These are phyloP conservation scores for Eulithis testata DNA, from an alignment of 2,888 invertebrate species.

Conservation along the genomic window DNA sequence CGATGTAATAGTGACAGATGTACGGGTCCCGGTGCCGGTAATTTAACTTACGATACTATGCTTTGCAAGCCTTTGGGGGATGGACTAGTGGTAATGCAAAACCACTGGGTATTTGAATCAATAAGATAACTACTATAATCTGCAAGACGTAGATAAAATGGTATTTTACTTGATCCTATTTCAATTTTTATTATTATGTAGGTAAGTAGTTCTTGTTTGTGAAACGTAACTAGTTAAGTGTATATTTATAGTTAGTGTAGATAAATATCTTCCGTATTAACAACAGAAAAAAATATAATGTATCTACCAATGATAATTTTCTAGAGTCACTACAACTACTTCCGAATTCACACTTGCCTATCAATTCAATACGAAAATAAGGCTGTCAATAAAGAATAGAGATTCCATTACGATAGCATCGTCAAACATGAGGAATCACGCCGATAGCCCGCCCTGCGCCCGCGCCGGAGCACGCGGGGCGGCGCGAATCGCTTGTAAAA, in stretches of 20 bases:
- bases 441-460: constrained; percentile 36
- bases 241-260: no score
- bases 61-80: constrained; percentile 5
- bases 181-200: no score
- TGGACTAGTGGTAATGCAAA: constrained; percentile 14
- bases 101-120: constrained; percentile 16
- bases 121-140: constrained; percentile 3
- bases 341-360: constrained; percentile 13
- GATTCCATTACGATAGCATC: constrained; percentile 43
- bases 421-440: constrained; percentile 39
- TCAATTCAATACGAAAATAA: constrained; percentile 16
- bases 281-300: not conserved
- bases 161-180: not conserved
- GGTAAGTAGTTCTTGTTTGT: no score
- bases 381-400: constrained; percentile 37
- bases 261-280: not conserved
- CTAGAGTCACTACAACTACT: constrained; percentile 8
- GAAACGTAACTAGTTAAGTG: no score
- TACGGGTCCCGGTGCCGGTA: constrained; percentile 39
- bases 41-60: constrained; percentile 27
- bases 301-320: not conserved
- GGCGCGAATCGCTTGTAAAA: constrained; percentile 38
- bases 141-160: not conserved
- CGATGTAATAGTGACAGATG: constrained; percentile 75
- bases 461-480: constrained; percentile 28